These are phyloP conservation scores for Empis stercorea DNA, from an alignment of 2,888 invertebrate genomes.

Conservation along the genomic window DNA sequence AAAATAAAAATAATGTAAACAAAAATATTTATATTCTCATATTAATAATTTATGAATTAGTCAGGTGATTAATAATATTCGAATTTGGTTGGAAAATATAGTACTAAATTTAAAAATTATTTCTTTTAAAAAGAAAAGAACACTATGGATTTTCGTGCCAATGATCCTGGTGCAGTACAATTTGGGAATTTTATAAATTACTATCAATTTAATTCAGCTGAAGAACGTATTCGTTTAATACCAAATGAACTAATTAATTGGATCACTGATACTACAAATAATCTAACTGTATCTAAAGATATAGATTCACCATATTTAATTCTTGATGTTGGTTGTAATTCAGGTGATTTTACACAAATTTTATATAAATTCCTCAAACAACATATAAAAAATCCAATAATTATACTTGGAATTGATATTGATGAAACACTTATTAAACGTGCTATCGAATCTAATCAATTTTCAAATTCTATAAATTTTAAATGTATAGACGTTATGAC, in stretches of 20 bases:
- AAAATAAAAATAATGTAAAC: too few relatives aligned
- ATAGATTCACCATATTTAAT: conserved; percentile 35
- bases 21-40: too few relatives aligned
- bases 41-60: too few relatives aligned
- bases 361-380: conserved; percentile 40
- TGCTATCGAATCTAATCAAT: conserved; percentile 43
- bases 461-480: conserved; percentile 40
- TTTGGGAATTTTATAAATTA: conserved; percentile 81
- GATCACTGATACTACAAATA: conserved; percentile 23
- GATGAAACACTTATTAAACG: conserved; percentile 56
- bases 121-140: too few relatives aligned
- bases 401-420: conserved; percentile 56
- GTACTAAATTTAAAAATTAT: too few relatives aligned
- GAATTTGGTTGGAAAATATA: neutral
- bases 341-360: conserved; percentile 57
- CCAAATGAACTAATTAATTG: conserved; percentile 35
- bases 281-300: conserved; percentile 7
- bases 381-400: conserved; percentile 13
- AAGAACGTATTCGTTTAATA: conserved; percentile 51
- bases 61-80: too few relatives aligned
- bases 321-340: conserved; percentile 52
- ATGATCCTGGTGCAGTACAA: conserved; percentile 62
- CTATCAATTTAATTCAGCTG: conserved; percentile 64
- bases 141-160: neutral
- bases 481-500: conserved; percentile 48